These are phyloP conservation scores for Pyxicephalus adspersus DNA, from an alignment of 2,113 vertebrate species.

Conservation along the genomic window DNA sequence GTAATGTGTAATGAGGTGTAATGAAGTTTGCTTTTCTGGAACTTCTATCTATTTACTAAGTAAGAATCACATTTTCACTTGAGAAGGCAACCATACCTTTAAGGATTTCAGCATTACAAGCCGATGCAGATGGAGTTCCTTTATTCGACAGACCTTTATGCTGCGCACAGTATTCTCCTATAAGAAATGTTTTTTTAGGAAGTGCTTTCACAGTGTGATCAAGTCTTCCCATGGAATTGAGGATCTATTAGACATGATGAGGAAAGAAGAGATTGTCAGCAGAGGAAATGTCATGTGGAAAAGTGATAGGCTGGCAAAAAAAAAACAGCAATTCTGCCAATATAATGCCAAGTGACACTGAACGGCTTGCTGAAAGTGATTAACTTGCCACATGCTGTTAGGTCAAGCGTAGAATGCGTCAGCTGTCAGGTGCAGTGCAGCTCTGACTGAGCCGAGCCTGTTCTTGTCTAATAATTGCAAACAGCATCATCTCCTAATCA, in stretches of 20 bases:
- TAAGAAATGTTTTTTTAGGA: background rate
- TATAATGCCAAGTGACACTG: conserved; percentile 5
- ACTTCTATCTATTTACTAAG: too few species aligned
- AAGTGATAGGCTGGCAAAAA: background rate
- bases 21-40: too few species aligned
- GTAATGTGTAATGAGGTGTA: too few species aligned
- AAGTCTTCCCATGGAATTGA: background rate
- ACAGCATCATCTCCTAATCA: background rate
- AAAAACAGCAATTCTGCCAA: background rate
- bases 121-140: too few species aligned
- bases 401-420: background rate
- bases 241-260: conserved; percentile 1
- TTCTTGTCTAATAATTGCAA: background rate
- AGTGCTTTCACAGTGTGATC: background rate
- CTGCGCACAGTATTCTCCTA: too few species aligned
- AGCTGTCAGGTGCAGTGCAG: background rate
- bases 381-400: background rate
- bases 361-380: background rate
- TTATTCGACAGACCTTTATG: too few species aligned
- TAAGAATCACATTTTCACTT: too few species aligned
- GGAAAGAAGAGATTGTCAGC: background rate
- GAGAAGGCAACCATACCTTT: too few species aligned
- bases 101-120: too few species aligned
- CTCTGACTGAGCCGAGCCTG: background rate
- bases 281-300: background rate